Evolutionary conservation across 2,113 vertebrate genomes (phyloP).

Genomic region (Ardeotis arabs): DNA sequence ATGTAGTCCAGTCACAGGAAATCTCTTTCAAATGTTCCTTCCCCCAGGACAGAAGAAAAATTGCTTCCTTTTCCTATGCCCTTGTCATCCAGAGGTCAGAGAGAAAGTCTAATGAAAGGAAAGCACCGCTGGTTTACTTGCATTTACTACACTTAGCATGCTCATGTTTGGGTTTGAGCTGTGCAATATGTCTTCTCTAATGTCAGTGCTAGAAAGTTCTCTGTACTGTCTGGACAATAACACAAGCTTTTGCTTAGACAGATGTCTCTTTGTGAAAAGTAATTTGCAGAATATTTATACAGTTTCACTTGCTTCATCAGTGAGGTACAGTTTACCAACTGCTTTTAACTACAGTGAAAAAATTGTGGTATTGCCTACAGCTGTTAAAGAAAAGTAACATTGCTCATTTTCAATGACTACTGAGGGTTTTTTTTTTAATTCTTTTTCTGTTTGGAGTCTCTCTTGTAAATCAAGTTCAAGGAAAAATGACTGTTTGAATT

Average conservation of each 20-base stretch:
- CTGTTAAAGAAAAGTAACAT: neutral
- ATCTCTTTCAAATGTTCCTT: slow-evolving; percentile 58
- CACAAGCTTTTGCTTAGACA: slow-evolving; percentile 31
- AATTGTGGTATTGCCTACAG: neutral
- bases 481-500: neutral
- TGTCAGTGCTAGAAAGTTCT: neutral
- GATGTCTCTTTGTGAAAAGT: neutral
- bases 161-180: slow-evolving; percentile 35
- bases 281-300: slow-evolving; percentile 11
- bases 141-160: neutral
- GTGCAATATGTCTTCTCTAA: neutral
- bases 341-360: neutral
- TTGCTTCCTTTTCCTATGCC: slow-evolving; percentile 67
- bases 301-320: neutral
- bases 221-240: slow-evolving; percentile 19
- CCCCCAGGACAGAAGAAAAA: slow-evolving; percentile 63
- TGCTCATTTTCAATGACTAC: neutral
- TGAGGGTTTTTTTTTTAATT: neutral
- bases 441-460: neutral
- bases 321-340: neutral
- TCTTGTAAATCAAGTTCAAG: neutral
- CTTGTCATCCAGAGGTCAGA: slow-evolving; percentile 55
- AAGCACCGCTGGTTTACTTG: slow-evolving; percentile 44
- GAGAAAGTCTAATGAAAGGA: slow-evolving; percentile 57
- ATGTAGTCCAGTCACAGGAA: slow-evolving; percentile 64